These are phyloP conservation scores for Propsilocerus akamusi DNA, from an alignment of 1,140 invertebrate species.

Conservation along the genomic window DNA sequence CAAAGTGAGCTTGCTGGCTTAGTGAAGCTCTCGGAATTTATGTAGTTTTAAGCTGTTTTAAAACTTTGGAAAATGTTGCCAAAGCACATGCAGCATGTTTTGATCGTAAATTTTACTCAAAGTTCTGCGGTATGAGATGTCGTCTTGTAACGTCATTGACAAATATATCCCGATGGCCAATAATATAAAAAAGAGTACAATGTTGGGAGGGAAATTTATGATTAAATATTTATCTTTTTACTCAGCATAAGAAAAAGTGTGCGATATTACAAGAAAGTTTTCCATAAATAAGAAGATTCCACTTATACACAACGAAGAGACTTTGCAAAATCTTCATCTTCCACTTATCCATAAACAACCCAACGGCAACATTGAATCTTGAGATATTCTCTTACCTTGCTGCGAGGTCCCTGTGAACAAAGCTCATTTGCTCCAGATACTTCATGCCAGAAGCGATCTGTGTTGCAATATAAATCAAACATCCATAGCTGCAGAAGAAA, in stretches of 20 bases:
- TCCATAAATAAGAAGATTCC: too few species aligned
- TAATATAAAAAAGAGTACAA: not conserved
- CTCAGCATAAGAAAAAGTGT: too few species aligned
- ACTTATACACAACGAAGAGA: too few species aligned
- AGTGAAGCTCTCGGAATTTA: not conserved
- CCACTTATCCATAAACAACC: too few species aligned
- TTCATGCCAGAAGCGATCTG: conserved; percentile 76
- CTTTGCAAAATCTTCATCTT: too few species aligned
- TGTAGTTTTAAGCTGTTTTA: not conserved
- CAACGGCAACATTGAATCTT: too few species aligned
- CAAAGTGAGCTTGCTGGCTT: not conserved
- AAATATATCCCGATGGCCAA: too few species aligned
- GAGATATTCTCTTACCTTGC: conserved; percentile 43
- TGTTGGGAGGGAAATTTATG: not conserved
- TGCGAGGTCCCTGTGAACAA: conserved; percentile 63
- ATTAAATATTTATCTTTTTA: conserved; percentile 1
- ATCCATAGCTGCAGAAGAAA: conserved; percentile 35
- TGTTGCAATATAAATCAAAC: conserved; percentile 51
- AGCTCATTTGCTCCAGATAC: conserved; percentile 59
- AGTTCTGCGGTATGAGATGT: too few species aligned
- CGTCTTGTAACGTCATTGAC: too few species aligned
- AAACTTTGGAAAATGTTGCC: not conserved
- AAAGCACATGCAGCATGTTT: not conserved
- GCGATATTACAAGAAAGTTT: too few species aligned
- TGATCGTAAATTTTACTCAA: not conserved